Base-by-base conservation (phyloP, 23 tunicate genomes). In the Ciona savignyi region DNA sequence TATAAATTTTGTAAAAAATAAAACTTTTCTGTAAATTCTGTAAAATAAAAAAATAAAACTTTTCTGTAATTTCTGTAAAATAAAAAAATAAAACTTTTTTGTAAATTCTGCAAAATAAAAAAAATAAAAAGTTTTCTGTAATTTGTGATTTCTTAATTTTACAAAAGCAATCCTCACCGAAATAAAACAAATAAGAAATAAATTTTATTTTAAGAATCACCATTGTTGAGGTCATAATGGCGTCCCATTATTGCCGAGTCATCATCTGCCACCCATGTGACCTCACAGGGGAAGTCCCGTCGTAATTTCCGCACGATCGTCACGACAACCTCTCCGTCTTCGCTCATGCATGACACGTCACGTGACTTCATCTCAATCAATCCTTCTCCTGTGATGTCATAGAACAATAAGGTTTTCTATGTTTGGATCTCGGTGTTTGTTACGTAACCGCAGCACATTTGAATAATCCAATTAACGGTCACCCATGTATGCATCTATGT, bases 361-460 rank as follows among this genome's bases (percentile, higher is more conserved):
- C 65, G 84, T 24, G 91, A 77, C 72, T 66, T 71, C 80, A 91
- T 81, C 49, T 91, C 91, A 23, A 91, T 61, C 49, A 91, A 20
- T 30, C 97, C 97, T 33, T 84, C 91, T 6, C 97, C 96, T 63
- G n/a, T n/a, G n/a, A n/a, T n/a, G n/a, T n/a, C n/a, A n/a, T n/a
- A n/a, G n/a, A n/a, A n/a, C n/a, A n/a, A n/a, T n/a, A n/a, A n/a
- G n/a, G n/a, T n/a, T n/a, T n/a, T n/a, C n/a, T n/a, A n/a, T n/a
- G n/a, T n/a, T n/a, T n/a, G n/a, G n/a, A n/a, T n/a, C n/a, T n/a
- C n/a, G n/a, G n/a, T n/a, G n/a, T n/a, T n/a, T n/a, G n/a, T n/a
- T n/a, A n/a, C n/a, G n/a, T n/a, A n/a, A n/a, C n/a, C n/a, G n/a
- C n/a, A n/a, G n/a, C n/a, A n/a, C n/a, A n/a, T n/a, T n/a, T n/a